These are phyloP conservation scores for Heloderma charlesbogerti DNA, from an alignment of 2,113 vertebrate genomes.

Conservation along the genomic window DNA sequence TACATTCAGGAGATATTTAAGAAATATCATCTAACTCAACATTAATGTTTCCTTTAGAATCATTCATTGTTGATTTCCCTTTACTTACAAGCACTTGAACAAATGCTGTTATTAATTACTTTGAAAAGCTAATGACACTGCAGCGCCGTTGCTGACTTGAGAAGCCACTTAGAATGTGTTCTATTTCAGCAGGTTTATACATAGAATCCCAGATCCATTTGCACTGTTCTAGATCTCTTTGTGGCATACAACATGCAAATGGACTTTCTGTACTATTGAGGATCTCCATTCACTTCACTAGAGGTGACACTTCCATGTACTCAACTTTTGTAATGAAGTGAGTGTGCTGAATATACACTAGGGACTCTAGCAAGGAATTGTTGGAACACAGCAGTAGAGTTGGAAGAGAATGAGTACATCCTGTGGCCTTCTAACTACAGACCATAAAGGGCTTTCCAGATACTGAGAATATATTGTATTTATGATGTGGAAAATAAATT, in stretches of 20 bases:
- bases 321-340: neutral
- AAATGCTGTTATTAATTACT: neutral
- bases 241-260: neutral
- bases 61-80: neutral
- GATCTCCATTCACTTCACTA: neutral
- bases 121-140: neutral
- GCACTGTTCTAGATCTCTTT: neutral
- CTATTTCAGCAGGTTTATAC: neutral
- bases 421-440: too few relatives aligned
- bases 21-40: constrained; percentile 43
- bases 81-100: constrained; percentile 8
- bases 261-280: neutral
- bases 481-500: neutral
- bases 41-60: constrained; percentile 30
- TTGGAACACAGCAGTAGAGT: neutral
- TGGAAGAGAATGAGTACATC: neutral
- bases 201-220: neutral
- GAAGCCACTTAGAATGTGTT: neutral
- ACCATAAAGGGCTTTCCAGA: neutral
- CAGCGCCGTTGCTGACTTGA: neutral
- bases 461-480: neutral
- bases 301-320: neutral
- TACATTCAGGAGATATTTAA: constrained; percentile 73
- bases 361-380: neutral
- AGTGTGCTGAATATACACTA: neutral